Percentiles rank a stretch among this genome's conserved stretches.
These are phyloP conservation scores for Poecile atricapillus DNA, from an alignment of 2,113 vertebrate species.

Conservation along the genomic window DNA sequence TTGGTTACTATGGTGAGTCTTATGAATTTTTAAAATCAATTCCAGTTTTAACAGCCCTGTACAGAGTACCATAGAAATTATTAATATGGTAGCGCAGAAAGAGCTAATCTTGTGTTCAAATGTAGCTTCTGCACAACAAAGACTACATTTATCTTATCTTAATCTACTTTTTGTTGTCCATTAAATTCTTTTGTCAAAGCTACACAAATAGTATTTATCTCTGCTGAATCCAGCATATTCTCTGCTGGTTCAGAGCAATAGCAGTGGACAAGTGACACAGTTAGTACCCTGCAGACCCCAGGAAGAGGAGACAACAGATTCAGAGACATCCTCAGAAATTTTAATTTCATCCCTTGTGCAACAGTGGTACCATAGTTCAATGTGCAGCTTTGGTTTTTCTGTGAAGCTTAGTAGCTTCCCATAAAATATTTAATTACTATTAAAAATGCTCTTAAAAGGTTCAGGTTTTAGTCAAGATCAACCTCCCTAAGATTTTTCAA, in stretches of 20 bases:
- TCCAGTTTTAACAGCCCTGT: background rate
- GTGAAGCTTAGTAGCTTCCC: background rate
- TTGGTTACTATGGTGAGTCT: constrained; percentile 73
- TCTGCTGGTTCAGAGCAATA: background rate
- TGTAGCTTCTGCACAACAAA: background rate
- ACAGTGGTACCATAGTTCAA: background rate
- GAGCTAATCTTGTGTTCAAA: background rate
- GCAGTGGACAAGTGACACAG: background rate
- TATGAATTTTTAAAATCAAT: background rate
- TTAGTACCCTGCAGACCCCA: background rate
- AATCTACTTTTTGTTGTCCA: background rate
- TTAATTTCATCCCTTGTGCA: background rate
- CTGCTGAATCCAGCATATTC: background rate
- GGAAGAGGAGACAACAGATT: background rate
- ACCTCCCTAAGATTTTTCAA: background rate
- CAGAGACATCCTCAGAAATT: background rate
- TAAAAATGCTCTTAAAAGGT: background rate
- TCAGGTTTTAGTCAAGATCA: background rate
- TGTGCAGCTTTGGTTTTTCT: background rate
- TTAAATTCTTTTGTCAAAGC: background rate
- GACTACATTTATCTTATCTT: background rate
- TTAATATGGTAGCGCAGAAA: background rate
- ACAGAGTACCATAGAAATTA: background rate
- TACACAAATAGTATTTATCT: background rate
- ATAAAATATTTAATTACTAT: background rate